Evolutionary conservation across 1,140 invertebrate genomes (phyloP), one percentile per base, ranked within the genome.

Genomic region (Tenebrio molitor): DNA sequence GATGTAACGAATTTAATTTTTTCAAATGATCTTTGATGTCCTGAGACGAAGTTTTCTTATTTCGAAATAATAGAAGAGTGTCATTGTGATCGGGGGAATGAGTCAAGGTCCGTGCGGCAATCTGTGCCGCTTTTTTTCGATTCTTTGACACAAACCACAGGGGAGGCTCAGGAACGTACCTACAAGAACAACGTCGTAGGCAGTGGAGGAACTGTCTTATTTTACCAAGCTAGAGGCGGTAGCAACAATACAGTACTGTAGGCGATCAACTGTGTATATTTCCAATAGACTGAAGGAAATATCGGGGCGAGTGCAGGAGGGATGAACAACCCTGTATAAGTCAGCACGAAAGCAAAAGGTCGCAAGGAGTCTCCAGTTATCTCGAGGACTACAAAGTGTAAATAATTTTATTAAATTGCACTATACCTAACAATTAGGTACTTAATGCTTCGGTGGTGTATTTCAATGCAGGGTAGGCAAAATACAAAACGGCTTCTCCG

Each of bases 381-480:
- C 29, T 58, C 50, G 29, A 58, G 12, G 8, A 58, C 50, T 58
- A 58, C 3, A 58, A 58, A 15, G 6, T 16, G 2, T 10, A 58
- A 53, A 25, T n/a, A 53, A 25, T n/a, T n/a, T n/a, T n/a, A n/a
- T n/a, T n/a, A n/a, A n/a, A n/a, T n/a, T n/a, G n/a, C n/a, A n/a
- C n/a, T n/a, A n/a, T n/a, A n/a, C n/a, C n/a, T n/a, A n/a, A n/a
- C n/a, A n/a, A n/a, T n/a, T n/a, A n/a, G n/a, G n/a, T 53, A 53
- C 46, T n/a, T 10, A 58, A 14, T 8, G 50, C n/a, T 58, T 58
- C 21, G 5, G 50, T 58, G 25, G 50, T 33, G 15, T 29, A 33
- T 58, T 58, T 58, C 15, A 58, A 29, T 0, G 12, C 21, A 2
- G 50, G 50, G 14, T 58, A 58, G 29, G 50, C 50, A 14, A n/a